These are phyloP conservation scores for Saturnia pavonia DNA, from an alignment of 2,888 invertebrate genomes.

Conservation along the genomic window DNA sequence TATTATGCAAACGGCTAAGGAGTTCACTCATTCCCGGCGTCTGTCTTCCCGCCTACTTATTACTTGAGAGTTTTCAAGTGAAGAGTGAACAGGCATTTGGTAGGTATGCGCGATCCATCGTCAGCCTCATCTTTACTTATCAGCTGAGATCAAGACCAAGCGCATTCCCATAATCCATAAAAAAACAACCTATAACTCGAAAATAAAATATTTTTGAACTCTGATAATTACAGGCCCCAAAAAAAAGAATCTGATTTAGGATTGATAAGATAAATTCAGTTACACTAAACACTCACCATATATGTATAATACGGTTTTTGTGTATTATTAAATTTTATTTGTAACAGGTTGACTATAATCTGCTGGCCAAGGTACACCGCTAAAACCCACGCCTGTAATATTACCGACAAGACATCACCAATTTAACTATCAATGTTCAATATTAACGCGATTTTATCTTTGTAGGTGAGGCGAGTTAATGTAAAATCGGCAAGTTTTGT, in stretches of 20 bases:
- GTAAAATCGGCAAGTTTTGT: background rate
- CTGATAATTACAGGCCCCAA: background rate
- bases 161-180: no score
- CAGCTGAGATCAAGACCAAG: no score
- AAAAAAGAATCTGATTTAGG: background rate
- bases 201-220: background rate
- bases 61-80: no score
- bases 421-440: slow-evolving; percentile 6
- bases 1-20: no score
- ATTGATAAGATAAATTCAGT: background rate
- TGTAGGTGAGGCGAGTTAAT: background rate
- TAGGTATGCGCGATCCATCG: no score
- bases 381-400: slow-evolving; percentile 12
- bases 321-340: background rate
- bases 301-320: background rate
- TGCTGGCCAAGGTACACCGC: slow-evolving; percentile 8
- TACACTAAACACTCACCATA: background rate
- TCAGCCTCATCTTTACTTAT: no score
- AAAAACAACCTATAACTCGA: background rate
- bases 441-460: slow-evolving; percentile 3
- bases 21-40: no score
- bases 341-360: slow-evolving; percentile 9
- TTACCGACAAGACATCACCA: slow-evolving; percentile 13
- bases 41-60: no score
- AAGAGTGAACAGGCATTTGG: no score